These are phyloP conservation scores for Megathymus violae DNA, from an alignment of 1,140 invertebrate genomes.

Conservation along the genomic window DNA sequence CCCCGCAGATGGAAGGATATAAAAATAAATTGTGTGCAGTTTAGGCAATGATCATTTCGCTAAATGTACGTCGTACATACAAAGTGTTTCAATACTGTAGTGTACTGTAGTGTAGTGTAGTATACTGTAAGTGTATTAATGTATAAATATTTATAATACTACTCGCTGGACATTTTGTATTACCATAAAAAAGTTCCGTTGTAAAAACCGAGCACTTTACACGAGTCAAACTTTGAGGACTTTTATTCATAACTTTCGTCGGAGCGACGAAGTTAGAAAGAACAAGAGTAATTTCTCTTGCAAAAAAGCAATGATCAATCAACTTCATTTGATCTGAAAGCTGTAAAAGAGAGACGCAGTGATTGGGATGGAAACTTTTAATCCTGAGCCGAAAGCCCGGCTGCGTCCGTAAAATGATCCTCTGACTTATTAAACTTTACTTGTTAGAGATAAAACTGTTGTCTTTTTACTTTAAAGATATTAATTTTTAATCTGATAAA, in stretches of 20 bases:
- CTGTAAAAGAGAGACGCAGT: background rate
- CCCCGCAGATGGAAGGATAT: too few species aligned
- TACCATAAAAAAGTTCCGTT: constrained; percentile 10
- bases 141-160: background rate
- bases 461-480: background rate
- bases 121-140: too few species aligned
- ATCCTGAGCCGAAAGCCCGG: constrained; percentile 7
- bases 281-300: constrained; percentile 23
- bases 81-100: too few species aligned
- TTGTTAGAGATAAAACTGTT: background rate
- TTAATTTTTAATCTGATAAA: background rate
- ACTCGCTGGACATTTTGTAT: constrained; percentile 3
- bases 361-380: constrained; percentile 25
- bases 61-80: too few species aligned
- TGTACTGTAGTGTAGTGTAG: too few species aligned
- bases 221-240: constrained; percentile 9
- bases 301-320: constrained; percentile 36
- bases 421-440: background rate
- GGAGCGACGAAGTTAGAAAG: constrained; percentile 10
- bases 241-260: constrained; percentile 28
- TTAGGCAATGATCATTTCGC: too few species aligned
- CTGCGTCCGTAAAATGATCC: constrained; percentile 6
- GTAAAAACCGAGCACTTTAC: constrained; percentile 23
- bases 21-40: too few species aligned
- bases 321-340: constrained; percentile 35